Conservation (phyloP, 2,888 invertebrate genomes). For the Dioctria rufipes region DNA sequence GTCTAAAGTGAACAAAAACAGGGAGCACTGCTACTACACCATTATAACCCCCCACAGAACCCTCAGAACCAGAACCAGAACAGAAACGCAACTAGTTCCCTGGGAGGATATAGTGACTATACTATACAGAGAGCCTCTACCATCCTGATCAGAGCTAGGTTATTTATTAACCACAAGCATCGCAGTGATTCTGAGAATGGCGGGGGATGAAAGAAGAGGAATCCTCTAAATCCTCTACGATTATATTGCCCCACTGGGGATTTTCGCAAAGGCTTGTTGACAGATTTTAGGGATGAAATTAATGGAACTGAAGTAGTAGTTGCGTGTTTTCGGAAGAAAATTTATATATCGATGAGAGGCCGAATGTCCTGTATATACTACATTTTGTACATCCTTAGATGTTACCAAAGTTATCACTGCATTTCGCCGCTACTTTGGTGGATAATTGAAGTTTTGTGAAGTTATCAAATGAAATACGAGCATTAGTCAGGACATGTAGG, state of each 20-base stretch:
- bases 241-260: constrained; percentile 48
- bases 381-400: not conserved
- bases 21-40: too few species aligned
- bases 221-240: constrained; percentile 45
- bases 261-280: constrained; percentile 50
- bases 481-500: not conserved
- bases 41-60: too few species aligned
- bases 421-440: too few species aligned
- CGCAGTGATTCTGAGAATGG: constrained; percentile 33
- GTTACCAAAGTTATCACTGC: constrained; percentile 29
- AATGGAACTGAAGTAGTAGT: constrained; percentile 39
- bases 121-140: not conserved
- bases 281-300: constrained; percentile 44
- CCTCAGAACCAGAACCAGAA: too few species aligned
- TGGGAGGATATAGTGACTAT: not conserved
- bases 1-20: too few species aligned
- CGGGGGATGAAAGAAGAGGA: not conserved
- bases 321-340: constrained; percentile 22
- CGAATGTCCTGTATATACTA: too few species aligned
- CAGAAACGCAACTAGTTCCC: constrained; percentile 35
- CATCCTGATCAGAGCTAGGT: constrained; percentile 26
- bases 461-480: not conserved
- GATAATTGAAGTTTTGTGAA: not conserved
- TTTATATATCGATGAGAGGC: constrained; percentile 28
- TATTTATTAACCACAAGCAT: constrained; percentile 50